Evolutionary conservation across 2,888 invertebrate genomes (phyloP), one percentile per base, ranked within the genome.

Genomic region (Thymelicus sylvestris): DNA sequence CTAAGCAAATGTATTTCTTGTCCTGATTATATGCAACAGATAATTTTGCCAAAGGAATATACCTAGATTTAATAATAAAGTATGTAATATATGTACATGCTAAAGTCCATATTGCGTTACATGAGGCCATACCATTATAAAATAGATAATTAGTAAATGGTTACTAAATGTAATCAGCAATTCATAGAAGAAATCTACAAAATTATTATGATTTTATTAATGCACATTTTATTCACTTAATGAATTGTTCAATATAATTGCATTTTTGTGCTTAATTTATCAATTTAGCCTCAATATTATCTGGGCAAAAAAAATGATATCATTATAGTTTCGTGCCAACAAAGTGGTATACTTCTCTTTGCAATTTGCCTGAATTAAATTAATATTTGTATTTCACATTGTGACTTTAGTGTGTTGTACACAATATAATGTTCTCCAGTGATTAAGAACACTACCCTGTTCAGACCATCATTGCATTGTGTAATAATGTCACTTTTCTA

Each of bases 21-120:
- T 62, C 52, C 50, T 67, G 10, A 52, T 39, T 62, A n/a, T 48
- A 13, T 67, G 41, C 50, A 67, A 62, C 59, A 59, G 41, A 10
- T 52, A 15, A 44, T 62, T 67, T 67, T 67, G 39, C 67, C 67
- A 67, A 67, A 67, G 67, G 61, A 67, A 52, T 67, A 62, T 31
- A 31, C 31, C 31, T 55, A 61, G 60, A 55, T 67, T 1, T 52
- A 38, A 52, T 47, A 8, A 6, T 2, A 5, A 31, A 31, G 0
- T 31, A 31, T 31, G 31, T 31, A 31, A 24, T 62, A 24, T 62
- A 44, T 44, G 44, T 41, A 41, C 12, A 63, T 50, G 39, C n/a
- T 64, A 8, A 57, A 44, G 24, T 44, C 55, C 24, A 44, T 15
- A 55, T 44, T 55, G 44, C 55, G 24, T 55, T 24, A 66, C 13